phyloP scores from a whole-genome alignment of 2,113 vertebrate species.

The Tylochromis polylepis region DNA sequence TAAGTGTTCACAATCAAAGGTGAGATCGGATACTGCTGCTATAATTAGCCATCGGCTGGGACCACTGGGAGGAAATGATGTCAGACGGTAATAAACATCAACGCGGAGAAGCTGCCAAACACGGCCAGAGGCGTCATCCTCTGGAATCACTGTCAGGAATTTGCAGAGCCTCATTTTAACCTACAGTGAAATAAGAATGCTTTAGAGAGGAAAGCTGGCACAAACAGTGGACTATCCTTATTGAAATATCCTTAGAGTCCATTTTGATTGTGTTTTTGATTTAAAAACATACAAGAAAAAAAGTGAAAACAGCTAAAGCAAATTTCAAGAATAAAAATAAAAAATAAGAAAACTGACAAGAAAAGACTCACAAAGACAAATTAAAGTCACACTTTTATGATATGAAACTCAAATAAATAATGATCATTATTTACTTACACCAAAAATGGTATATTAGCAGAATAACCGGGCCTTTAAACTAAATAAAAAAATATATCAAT shows the following conservation, averaged over 20 bases:
- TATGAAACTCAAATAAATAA: not conserved
- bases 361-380: not conserved
- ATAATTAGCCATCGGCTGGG: conserved; percentile 4
- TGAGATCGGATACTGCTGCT: not conserved
- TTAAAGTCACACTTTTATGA: not conserved
- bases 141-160: not conserved
- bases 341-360: too few relatives aligned
- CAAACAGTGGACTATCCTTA: not conserved
- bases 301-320: not conserved
- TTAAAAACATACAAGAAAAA: not conserved
- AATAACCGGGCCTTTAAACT: too few relatives aligned
- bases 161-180: not conserved
- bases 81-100: not conserved
- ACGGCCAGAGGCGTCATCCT: not conserved
- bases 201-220: not conserved
- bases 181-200: not conserved
- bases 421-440: too few relatives aligned
- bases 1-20: not conserved
- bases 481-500: too few relatives aligned
- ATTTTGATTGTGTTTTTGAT: not conserved
- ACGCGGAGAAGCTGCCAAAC: not conserved
- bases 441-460: too few relatives aligned
- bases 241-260: not conserved
- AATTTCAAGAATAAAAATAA: not conserved
- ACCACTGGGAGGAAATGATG: conserved; percentile 9